Evolutionary conservation across 2,888 invertebrate species (phyloP).

Genomic region (Chrysotoxum bicinctum): DNA sequence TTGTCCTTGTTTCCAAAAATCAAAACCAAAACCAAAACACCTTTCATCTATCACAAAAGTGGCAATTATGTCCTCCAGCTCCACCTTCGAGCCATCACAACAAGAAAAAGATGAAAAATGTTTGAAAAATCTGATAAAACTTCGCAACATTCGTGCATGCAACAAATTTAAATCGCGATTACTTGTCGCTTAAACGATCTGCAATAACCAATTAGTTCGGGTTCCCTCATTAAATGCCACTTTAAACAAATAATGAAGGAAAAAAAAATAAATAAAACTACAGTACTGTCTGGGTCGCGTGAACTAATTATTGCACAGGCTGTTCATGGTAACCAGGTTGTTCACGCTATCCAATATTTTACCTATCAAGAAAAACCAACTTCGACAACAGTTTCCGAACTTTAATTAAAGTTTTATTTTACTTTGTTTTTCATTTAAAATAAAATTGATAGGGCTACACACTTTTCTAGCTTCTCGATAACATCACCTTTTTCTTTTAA

Average conservation of each 20-base stretch:
- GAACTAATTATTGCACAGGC: no score
- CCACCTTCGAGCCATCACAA: slow-evolving; percentile 25
- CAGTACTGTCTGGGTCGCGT: no score
- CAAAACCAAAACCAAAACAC: not conserved
- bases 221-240: slow-evolving; percentile 69
- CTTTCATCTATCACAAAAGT: slow-evolving; percentile 4
- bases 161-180: slow-evolving; percentile 72
- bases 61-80: slow-evolving; percentile 29
- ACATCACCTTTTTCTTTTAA: no score
- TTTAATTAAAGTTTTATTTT: no score
- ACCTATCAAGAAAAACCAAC: no score
- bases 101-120: slow-evolving; percentile 41
- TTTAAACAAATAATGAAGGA: slow-evolving; percentile 25
- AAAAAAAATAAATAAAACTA: not conserved
- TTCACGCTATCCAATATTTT: no score
- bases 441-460: no score
- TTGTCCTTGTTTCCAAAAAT: not conserved
- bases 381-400: no score
- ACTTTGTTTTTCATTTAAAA: no score
- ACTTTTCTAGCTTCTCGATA: no score
- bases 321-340: no score
- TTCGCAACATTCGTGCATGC: slow-evolving; percentile 63
- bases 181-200: slow-evolving; percentile 67
- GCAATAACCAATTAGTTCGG: slow-evolving; percentile 71
- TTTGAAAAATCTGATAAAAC: slow-evolving; percentile 40